Evolutionary conservation across 2,797 vertebrate genomes (phyloP).

Genomic region (Molossus alvarezi): DNA sequence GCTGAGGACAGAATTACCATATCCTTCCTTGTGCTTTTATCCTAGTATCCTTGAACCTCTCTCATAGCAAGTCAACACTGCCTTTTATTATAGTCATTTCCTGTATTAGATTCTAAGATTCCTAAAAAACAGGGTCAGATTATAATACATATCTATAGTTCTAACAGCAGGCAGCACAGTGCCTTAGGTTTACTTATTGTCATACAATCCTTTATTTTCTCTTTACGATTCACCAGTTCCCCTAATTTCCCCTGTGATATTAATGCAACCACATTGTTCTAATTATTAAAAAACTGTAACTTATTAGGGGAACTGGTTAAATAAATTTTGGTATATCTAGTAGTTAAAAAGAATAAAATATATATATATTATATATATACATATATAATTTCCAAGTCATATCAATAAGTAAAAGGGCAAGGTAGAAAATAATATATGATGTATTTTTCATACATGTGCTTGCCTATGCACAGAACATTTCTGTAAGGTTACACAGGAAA

Average conservation of each 20-base stretch:
- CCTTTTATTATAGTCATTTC: neutral
- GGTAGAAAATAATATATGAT: neutral
- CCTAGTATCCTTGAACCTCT: neutral
- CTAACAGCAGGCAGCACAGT: neutral
- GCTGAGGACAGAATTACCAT: slow-evolving; percentile 26
- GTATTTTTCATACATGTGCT: neutral
- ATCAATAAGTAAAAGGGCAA: slow-evolving; percentile 32
- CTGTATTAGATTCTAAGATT: neutral
- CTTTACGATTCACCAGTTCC: too few species aligned
- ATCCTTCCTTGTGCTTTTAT: neutral
- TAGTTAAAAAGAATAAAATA: slow-evolving; percentile 49
- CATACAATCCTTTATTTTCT: slow-evolving; percentile 13
- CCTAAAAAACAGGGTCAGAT: neutral
- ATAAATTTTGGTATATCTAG: slow-evolving; percentile 23
- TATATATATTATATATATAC: neutral
- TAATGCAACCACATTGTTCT: slow-evolving; percentile 9
- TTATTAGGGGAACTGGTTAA: neutral
- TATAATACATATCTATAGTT: neutral
- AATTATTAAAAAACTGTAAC: slow-evolving; percentile 36
- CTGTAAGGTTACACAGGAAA: neutral
- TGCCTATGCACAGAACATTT: slow-evolving; percentile 28
- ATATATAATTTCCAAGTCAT: neutral
- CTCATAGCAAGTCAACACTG: neutral
- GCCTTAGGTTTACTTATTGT: neutral
- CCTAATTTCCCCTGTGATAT: too few species aligned